Evolutionary conservation across 35 echinoderm and acorn worm species (phyloP).

Genomic region (Hemicentrotus pulcherrimus): DNA sequence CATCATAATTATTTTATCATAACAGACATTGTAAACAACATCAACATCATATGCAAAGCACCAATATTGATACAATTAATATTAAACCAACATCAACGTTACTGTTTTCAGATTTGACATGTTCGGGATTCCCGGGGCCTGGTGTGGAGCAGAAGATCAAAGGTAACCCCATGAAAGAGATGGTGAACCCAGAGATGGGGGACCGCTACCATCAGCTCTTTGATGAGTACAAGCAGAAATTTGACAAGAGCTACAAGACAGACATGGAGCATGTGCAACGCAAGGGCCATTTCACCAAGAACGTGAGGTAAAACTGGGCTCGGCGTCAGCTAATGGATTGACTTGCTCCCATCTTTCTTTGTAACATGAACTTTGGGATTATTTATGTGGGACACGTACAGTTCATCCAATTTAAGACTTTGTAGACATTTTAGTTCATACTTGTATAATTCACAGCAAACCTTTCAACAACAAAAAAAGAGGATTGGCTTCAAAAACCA

Average conservation of each 20-base stretch:
- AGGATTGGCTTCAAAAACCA: no score
- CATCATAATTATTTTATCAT: neutral
- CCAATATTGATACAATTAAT: neutral
- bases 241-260: constrained; percentile 65
- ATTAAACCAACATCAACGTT: neutral
- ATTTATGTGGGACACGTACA: no score
- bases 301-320: constrained; percentile 73
- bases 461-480: no score
- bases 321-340: neutral
- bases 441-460: no score
- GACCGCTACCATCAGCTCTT: constrained; percentile 85
- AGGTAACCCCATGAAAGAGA: constrained; percentile 83
- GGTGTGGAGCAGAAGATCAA: constrained; percentile 87
- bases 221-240: constrained; percentile 69
- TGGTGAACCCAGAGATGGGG: constrained; percentile 70
- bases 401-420: no score
- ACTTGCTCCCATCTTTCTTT: no score
- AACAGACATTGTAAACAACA: no score
- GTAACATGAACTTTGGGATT: no score
- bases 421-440: no score
- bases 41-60: neutral
- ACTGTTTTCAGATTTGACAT: constrained; percentile 56
- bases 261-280: constrained; percentile 70
- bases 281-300: constrained; percentile 73
- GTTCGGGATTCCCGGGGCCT: constrained; percentile 85